These are phyloP conservation scores for Lordiphosa andalusiaca DNA, from an alignment of 2,888 invertebrate genomes.

Conservation along the genomic window DNA sequence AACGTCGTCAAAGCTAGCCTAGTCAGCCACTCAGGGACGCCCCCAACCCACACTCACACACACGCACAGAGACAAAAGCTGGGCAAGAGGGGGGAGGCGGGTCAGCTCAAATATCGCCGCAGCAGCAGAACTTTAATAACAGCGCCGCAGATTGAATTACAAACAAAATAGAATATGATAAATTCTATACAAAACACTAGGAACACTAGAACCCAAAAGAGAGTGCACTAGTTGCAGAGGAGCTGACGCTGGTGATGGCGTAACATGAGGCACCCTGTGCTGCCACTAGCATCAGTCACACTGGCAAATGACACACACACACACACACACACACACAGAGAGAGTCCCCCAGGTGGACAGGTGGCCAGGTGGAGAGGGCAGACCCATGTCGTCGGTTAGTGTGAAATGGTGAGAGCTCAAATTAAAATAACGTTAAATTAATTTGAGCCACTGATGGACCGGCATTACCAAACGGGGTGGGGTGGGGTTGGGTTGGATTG, in stretches of 20 bases:
- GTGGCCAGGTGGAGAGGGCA: slow-evolving; percentile 16
- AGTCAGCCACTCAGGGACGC: slow-evolving; percentile 12
- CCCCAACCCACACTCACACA: slow-evolving; percentile 22
- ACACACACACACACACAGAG: slow-evolving; percentile 4
- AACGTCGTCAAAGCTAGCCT: slow-evolving; percentile 2
- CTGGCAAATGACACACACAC: slow-evolving; percentile 1
- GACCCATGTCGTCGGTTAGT: slow-evolving; percentile 25
- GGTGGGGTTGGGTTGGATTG: not conserved
- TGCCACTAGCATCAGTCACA: slow-evolving; percentile 35
- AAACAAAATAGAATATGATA: slow-evolving; percentile 76
- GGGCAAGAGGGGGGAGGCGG: slow-evolving; percentile 12
- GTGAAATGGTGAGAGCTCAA: slow-evolving; percentile 45
- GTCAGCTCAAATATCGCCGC: slow-evolving; percentile 63
- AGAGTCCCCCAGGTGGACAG: slow-evolving; percentile 28
- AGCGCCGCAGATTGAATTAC: slow-evolving; percentile 64
- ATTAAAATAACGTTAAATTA: slow-evolving; percentile 73
- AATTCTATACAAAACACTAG: slow-evolving; percentile 66
- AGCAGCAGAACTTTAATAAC: slow-evolving; percentile 75
- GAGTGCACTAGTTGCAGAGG: slow-evolving; percentile 22
- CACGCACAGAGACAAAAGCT: not conserved
- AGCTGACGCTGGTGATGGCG: slow-evolving; percentile 15
- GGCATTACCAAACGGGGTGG: slow-evolving; percentile 41
- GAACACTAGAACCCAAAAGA: slow-evolving; percentile 22
- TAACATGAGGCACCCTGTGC: slow-evolving; percentile 61
- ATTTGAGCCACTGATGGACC: slow-evolving; percentile 59